Evolutionary conservation across 2,888 invertebrate species (phyloP).

Genomic region (Holacanthella duospinosa): DNA sequence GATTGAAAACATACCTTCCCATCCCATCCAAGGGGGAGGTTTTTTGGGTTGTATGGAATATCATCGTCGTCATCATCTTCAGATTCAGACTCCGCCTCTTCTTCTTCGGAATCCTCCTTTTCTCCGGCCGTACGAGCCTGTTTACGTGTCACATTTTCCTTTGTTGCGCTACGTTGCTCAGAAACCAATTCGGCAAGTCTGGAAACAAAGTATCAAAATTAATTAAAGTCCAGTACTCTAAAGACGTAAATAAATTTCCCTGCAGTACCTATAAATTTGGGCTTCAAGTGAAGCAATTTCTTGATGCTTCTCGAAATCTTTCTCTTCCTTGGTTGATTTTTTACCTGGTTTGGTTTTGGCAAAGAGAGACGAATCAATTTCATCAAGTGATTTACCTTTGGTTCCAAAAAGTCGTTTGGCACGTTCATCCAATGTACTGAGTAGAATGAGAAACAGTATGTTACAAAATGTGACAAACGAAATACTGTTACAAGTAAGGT

Average conservation of each 20-base stretch:
- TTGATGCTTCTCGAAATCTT: conserved; percentile 58
- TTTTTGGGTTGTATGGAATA: conserved; percentile 98
- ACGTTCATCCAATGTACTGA: conserved; percentile 81
- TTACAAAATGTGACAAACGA: too few species aligned
- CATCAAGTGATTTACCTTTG: conserved; percentile 73
- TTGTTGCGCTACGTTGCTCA: conserved; percentile 77
- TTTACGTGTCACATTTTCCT: conserved; percentile 96
- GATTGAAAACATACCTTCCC: conserved; percentile 58
- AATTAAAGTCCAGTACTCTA: not conserved
- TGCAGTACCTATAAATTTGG: conserved; percentile 62
- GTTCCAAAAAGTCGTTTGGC: conserved; percentile 92
- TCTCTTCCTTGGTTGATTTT: conserved; percentile 46
- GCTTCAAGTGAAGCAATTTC: conserved; percentile 82
- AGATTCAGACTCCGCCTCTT: conserved; percentile 56
- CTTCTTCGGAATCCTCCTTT: conserved; percentile 83
- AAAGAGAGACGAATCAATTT: conserved; percentile 79
- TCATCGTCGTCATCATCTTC: conserved; percentile 79
- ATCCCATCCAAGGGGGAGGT: conserved; percentile 97
- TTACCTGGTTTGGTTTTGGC: conserved; percentile 78
- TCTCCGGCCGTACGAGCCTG: conserved; percentile 93
- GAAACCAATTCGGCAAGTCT: conserved; percentile 72
- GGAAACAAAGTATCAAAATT: not conserved
- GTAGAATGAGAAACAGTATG: conserved; percentile 10
- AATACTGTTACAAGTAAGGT: not conserved
- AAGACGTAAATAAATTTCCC: not conserved